Conservation (phyloP, 1,140 invertebrate genomes). For the Apis mellifera region Amel_HAv3.1 CM009931.2:25828001-25828500, state of each 20-base stretch:
- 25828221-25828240: background rate
- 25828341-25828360: background rate
- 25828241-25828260: too few species aligned
- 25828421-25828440: background rate
- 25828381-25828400: background rate
- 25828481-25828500: background rate
- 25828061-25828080: background rate
- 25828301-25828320: background rate
- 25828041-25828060: background rate
- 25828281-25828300: too few species aligned
- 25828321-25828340: background rate
- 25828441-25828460: conserved; percentile 9
- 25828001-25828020: background rate
- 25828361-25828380: too few species aligned
- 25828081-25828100: background rate
- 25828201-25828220: background rate
- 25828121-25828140: background rate
- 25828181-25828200: background rate
- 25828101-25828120: background rate
- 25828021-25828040: too few species aligned
- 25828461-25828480: background rate
- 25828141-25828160: background rate
- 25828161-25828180: background rate
- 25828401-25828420: background rate
- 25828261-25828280: too few species aligned